These are phyloP conservation scores for Antechinus stuartii DNA, from an alignment of 2,113 vertebrate genomes.

Conservation along the genomic window DNA sequence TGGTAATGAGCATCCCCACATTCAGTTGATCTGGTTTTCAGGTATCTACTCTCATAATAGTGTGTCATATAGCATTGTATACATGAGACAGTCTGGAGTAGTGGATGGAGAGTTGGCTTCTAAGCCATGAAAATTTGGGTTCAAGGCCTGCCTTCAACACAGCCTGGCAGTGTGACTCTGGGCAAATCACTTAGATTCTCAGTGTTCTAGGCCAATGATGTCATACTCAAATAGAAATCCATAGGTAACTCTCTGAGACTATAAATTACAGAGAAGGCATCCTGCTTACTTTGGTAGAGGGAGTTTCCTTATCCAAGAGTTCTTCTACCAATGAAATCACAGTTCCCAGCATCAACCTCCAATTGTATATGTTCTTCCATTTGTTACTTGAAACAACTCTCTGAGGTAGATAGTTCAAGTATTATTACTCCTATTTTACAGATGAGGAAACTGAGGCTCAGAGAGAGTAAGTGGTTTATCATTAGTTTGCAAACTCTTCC, in stretches of 20 bases:
- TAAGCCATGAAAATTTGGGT: neutral
- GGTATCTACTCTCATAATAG: neutral
- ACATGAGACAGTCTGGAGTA: neutral
- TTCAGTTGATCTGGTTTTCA: neutral
- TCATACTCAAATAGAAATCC: neutral
- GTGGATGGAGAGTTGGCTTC: neutral
- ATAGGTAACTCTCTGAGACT: neutral
- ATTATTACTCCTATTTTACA: neutral
- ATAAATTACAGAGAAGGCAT: neutral
- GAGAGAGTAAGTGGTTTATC: neutral
- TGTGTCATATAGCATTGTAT: neutral
- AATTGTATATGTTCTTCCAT: neutral
- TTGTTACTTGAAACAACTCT: neutral
- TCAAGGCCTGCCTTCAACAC: neutral
- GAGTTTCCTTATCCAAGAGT: neutral
- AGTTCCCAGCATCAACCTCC: neutral
- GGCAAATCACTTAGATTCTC: neutral
- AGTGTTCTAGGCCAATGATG: neutral
- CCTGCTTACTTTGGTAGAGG: neutral
- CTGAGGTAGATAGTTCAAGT: neutral
- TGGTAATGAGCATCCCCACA: neutral
- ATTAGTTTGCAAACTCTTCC: neutral
- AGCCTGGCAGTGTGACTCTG: neutral
- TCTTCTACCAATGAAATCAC: neutral
- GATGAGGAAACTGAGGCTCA: neutral